Evolutionary conservation across 2,113 vertebrate species (phyloP).

Genomic region (Charadrius vociferus): DNA sequence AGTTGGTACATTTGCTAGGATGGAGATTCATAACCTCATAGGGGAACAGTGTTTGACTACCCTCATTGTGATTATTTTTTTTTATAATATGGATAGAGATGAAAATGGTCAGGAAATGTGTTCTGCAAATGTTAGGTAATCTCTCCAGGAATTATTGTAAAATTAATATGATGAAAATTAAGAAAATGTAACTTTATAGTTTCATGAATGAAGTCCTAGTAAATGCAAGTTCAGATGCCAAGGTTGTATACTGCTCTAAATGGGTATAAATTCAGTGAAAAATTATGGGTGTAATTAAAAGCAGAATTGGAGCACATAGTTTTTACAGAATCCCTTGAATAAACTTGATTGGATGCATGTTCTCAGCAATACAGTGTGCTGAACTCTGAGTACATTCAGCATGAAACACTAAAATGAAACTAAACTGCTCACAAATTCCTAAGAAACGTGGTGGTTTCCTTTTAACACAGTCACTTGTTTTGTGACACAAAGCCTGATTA

Average conservation of each 20-base stretch:
- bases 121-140: background rate
- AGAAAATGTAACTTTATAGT: background rate
- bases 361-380: background rate
- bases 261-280: background rate
- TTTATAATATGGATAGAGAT: background rate
- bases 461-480: background rate
- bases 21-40: background rate
- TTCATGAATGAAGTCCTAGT: background rate
- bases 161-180: background rate
- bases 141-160: rapidly evolving
- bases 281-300: background rate
- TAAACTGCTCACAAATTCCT: background rate
- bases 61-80: background rate
- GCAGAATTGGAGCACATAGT: background rate
- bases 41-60: background rate
- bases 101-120: background rate
- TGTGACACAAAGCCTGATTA: background rate
- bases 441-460: background rate
- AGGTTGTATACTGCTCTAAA: background rate
- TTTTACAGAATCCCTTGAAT: background rate
- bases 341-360: background rate
- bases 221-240: background rate
- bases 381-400: background rate
- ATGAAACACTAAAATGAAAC: background rate
- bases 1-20: background rate